Evolutionary conservation across 1,140 invertebrate species (phyloP), one percentile per base, ranked within the genome.

Genomic region (Aphelenchoides fujianensis): DNA sequence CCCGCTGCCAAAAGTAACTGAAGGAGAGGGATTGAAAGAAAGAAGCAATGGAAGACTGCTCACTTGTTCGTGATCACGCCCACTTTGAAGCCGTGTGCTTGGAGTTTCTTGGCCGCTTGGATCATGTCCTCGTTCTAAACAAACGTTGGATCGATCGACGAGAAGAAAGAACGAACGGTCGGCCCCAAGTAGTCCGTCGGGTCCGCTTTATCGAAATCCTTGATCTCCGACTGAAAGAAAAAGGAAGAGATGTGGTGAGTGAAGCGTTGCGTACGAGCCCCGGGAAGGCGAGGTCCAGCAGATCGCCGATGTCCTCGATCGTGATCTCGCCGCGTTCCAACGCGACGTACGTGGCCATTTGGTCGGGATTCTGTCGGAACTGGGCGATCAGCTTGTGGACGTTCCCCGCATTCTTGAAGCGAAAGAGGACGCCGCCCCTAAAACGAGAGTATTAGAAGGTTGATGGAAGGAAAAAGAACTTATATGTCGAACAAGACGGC

Each of bases 41-140:
- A n/a, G n/a, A n/a, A n/a, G n/a, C n/a, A n/a, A n/a, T n/a, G n/a
- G n/a, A n/a, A n/a, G n/a, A n/a, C n/a, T n/a, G n/a, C n/a, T n/a
- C n/a, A 48, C 23, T 71, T 71, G 31, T 71, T 71, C 1, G 70
- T 72, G 1, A 71, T n/a, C 19, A 71, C 3, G 19, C 31, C 70
- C 9, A 71, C 41, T 71, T 71, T 71, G 41, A 70, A 34, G 0
- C 70, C 55, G 12, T 5, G 5, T 7, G 23, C 5, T 59, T 23
- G 55, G 27, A 59, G 55, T 59, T 59, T 59, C 55, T 59, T 59
- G 23, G 55, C 55, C 23, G 55, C 55, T 59, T 59, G 5, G 23
- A 7, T 7, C 5, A 59, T 23, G 23, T 7, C 5, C 5, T 5
- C 12, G 19, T 59, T 19, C 55, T 59, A 59, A 59, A 59, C 5